Conservation (phyloP, 2,113 vertebrate genomes). For the Hydrolagus affinis region DNA sequence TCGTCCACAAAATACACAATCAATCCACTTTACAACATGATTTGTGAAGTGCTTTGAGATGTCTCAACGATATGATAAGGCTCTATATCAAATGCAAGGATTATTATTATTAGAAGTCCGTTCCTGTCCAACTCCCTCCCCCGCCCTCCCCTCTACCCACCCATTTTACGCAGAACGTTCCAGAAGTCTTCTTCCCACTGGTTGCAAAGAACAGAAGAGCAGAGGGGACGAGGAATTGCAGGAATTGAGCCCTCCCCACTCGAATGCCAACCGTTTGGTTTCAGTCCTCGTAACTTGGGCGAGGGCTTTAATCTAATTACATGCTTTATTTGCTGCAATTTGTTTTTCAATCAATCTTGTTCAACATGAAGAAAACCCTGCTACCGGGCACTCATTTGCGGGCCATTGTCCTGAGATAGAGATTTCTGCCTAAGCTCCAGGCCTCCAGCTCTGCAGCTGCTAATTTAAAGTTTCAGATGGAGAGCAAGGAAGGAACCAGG, state of each 20-base stretch:
- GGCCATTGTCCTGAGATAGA: conserved; percentile 62
- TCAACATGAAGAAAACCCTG: conserved; percentile 70
- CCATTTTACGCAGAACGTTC: not conserved
- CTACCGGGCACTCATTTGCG: conserved; percentile 65
- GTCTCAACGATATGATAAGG: too few species aligned
- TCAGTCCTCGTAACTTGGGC: conserved; percentile 54
- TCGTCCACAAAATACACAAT: too few species aligned
- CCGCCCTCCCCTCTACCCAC: not conserved
- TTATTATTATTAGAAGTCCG: too few species aligned
- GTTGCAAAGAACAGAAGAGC: not conserved
- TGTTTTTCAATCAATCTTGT: conserved; percentile 93
- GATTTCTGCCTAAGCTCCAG: conserved; percentile 45
- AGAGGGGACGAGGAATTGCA: conserved; percentile 30
- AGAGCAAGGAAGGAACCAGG: conserved; percentile 23
- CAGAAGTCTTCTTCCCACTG: conserved; percentile 11
- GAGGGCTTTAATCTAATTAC: conserved; percentile 92
- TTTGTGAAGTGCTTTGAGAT: too few species aligned
- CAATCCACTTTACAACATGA: too few species aligned
- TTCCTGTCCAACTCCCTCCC: not conserved
- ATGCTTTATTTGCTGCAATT: conserved; percentile 96
- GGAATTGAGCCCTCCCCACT: conserved; percentile 37
- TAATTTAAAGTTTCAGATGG: conserved; percentile 14
- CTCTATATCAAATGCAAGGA: too few species aligned
- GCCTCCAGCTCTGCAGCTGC: not conserved
- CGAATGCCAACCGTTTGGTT: conserved; percentile 39